These are phyloP conservation scores for Egretta garzetta DNA, from an alignment of 2,113 vertebrate species.

Conservation along the genomic window DNA sequence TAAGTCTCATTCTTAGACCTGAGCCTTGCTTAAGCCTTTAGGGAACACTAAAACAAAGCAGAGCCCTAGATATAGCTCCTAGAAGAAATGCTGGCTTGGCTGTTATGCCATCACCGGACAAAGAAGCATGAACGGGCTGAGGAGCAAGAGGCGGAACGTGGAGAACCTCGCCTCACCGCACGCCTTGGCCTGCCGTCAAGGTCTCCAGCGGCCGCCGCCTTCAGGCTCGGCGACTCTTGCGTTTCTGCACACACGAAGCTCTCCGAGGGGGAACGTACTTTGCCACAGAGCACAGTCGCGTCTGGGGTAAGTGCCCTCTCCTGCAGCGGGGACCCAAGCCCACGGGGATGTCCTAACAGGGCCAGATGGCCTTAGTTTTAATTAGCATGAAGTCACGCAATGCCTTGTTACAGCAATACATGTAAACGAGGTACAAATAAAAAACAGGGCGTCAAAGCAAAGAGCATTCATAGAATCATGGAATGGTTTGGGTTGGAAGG, in stretches of 20 bases:
- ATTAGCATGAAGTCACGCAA: not conserved
- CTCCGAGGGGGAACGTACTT: accelerated
- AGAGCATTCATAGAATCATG: not conserved
- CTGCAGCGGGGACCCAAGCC: not conserved
- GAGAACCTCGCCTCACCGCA: not conserved
- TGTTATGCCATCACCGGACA: not conserved
- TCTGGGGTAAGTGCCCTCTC: not conserved
- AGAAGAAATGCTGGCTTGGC: not conserved
- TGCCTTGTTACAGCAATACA: not conserved
- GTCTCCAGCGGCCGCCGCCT: not conserved
- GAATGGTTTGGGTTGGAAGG: too few species aligned
- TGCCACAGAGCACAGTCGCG: not conserved
- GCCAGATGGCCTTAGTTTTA: not conserved
- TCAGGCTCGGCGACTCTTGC: accelerated
- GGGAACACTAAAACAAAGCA: not conserved
- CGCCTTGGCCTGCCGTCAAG: not conserved
- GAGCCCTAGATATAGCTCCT: not conserved
- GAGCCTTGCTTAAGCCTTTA: not conserved
- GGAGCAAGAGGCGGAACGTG: not conserved
- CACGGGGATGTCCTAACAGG: accelerated
- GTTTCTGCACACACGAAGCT: not conserved
- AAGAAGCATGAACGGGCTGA: not conserved
- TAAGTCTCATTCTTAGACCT: not conserved
- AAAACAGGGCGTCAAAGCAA: not conserved
- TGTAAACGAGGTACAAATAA: not conserved